Evolutionary conservation across 2,113 vertebrate species (phyloP).

Genomic region (Eupsittula cactorum): DNA sequence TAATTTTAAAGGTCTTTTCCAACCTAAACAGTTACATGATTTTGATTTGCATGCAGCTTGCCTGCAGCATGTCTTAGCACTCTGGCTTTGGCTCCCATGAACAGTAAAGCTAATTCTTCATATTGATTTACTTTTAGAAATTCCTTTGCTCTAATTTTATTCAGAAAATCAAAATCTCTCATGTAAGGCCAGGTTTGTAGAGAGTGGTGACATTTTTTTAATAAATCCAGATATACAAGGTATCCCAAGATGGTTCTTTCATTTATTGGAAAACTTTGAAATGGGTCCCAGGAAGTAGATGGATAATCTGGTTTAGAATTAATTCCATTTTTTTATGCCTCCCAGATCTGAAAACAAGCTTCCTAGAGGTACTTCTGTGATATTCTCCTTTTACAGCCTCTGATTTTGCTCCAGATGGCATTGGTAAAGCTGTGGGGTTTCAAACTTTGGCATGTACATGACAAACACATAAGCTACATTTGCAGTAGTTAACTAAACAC

Average conservation of each 20-base stretch:
- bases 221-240: neutral
- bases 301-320: neutral
- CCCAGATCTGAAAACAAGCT: neutral
- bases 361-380: neutral
- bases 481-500: neutral
- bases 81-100: neutral
- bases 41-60: neutral
- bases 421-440: neutral
- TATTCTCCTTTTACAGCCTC: neutral
- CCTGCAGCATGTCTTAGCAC: neutral
- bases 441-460: neutral
- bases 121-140: neutral
- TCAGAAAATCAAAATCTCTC: neutral
- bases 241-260: neutral
- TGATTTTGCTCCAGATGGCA: neutral
- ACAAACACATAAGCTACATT: accelerated
- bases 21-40: accelerated
- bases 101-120: neutral
- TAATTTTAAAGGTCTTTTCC: neutral
- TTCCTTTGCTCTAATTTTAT: neutral
- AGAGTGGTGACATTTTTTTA: neutral
- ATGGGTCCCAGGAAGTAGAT: neutral
- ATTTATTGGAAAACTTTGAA: neutral
- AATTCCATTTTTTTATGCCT: neutral
- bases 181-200: neutral